phyloP scores from a whole-genome alignment of 2,797 vertebrate species.

The Pelodytes ibericus region DNA sequence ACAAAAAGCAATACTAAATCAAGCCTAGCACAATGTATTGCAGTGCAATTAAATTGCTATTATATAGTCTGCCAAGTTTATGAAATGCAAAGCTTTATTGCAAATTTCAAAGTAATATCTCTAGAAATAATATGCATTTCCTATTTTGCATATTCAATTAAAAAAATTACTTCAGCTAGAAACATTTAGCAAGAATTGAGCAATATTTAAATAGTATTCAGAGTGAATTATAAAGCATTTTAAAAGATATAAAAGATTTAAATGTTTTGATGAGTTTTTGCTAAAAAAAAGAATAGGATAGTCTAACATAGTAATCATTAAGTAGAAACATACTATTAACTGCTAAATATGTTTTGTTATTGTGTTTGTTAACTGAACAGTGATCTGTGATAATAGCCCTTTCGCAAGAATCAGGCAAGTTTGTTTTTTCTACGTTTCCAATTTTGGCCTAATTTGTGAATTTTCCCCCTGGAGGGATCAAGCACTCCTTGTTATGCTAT shows the following conservation, averaged over 20 bases:
- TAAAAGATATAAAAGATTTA: background rate
- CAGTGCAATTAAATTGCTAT: constrained; percentile 17
- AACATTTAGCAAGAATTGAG: background rate
- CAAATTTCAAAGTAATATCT: constrained; percentile 2
- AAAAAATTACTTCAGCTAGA: background rate
- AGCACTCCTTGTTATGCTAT: too few species aligned
- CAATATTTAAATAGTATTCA: constrained; percentile 11
- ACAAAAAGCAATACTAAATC: constrained; percentile 14
- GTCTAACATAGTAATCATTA: too few species aligned
- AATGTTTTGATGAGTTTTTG: too few species aligned
- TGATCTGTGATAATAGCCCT: too few species aligned
- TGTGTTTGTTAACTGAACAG: too few species aligned
- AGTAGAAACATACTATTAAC: too few species aligned
- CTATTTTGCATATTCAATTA: constrained; percentile 23
- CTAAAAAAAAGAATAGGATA: too few species aligned
- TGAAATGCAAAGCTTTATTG: constrained; percentile 8
- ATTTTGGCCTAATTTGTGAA: too few species aligned
- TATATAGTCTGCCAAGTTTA: constrained; percentile 11
- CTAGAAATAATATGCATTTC: constrained; percentile 19
- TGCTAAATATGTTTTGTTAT: too few species aligned
- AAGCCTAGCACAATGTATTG: constrained; percentile 2
- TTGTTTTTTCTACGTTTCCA: too few species aligned
- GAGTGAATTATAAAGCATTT: background rate
- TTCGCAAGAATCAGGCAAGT: too few species aligned
- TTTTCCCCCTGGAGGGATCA: too few species aligned